Base-by-base conservation (phyloP, 2,797 vertebrate genomes). In the Balearica regulorum region DNA sequence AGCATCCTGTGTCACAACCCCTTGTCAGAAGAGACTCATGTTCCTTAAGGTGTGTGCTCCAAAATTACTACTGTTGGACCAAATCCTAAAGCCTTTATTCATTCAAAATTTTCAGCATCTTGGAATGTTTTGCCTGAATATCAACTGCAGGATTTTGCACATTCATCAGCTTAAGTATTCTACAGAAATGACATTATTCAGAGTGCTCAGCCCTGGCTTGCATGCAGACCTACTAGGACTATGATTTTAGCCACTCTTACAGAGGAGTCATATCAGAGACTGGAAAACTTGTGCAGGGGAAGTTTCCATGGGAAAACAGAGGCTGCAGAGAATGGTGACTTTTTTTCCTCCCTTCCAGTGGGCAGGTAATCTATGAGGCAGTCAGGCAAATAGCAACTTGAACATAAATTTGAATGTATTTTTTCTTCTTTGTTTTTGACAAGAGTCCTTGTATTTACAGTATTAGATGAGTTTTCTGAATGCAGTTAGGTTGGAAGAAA, bases 381-480 rank as follows among this genome's bases (percentile, higher is more conserved):
- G 79, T 68, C 95, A 95, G 62, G 87, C 72, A 86, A 95, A 94
- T 0, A 90, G 82, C 72, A 88, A 73, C 49, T 65, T 85, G 79
- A 80, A 92, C 65, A 86, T 89, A 92, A 87, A 94, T 97, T 95
- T 96, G 51, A 95, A 96, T 95, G 73, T 48, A 53, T 84, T 94
- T 88, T 93, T 95, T 75, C 24, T 75, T 78, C 78, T 62, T 81
- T 82, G 58, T 35, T 89, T 81, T 92, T 92, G 89, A 93, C 90
- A 96, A 43, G 75, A 91, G 76, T 81, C 87, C 92, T 93, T 92
- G 89, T 94, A 78, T 96, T 96, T 96, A 89, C 71, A 81, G 75
- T 83, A 66, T 91, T 91, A 94, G 70, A 93, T 69, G 73, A 92
- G 43, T 89, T 93, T 95, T 89, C 51, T 91, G 79, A 93, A 89